phyloP scores from a whole-genome alignment of 2,113 vertebrate species.

The Psilopsiagon aurifrons region DNA sequence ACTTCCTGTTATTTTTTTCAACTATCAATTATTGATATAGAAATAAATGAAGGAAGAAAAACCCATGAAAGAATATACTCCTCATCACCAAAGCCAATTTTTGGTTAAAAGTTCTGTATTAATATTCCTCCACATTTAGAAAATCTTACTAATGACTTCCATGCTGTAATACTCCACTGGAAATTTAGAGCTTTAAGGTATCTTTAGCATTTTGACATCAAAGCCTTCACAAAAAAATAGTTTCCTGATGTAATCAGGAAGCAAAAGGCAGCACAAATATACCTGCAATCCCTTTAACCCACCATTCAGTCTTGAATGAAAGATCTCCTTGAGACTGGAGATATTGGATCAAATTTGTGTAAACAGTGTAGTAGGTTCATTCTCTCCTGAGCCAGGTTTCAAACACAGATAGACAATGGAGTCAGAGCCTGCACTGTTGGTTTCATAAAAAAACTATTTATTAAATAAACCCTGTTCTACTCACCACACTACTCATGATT shows the following conservation, averaged over 20 bases:
- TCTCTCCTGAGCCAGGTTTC: background rate
- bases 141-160: background rate
- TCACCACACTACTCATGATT: background rate
- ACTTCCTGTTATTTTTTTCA: background rate
- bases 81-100: background rate
- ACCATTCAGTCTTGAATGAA: background rate
- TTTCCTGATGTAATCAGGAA: background rate
- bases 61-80: fast-evolving
- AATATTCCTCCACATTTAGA: background rate
- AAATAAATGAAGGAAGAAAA: background rate
- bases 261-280: background rate
- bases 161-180: background rate
- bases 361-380: fast-evolving
- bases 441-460: background rate
- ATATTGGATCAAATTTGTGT: background rate
- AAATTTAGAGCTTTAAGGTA: slow-evolving; percentile 7
- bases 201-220: background rate
- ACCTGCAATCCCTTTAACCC: background rate
- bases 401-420: background rate
- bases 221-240: background rate
- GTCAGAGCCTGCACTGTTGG: background rate
- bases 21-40: background rate
- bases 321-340: background rate
- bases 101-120: background rate
- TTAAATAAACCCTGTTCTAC: background rate